phyloP scores from a whole-genome alignment of 2,888 invertebrate genomes.

The Drosophila mimetica region DNA sequence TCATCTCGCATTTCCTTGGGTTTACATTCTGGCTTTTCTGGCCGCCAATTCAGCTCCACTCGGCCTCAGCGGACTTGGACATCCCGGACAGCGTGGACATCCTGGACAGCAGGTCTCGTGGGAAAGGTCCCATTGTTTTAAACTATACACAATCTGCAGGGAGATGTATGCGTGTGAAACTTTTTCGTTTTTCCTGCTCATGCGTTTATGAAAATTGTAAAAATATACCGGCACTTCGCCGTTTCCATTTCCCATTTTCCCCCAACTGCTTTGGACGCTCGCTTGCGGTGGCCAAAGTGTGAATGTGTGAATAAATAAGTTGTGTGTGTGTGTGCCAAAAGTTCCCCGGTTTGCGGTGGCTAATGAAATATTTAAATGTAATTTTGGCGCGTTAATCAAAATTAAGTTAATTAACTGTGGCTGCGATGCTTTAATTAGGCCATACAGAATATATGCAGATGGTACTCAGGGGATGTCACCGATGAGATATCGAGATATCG shows the following conservation, averaged over 20 bases:
- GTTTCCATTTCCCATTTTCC: neutral
- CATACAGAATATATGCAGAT: conserved; percentile 36
- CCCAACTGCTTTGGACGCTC: conserved; percentile 10
- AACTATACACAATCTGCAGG: conserved; percentile 34
- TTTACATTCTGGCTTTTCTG: conserved; percentile 54
- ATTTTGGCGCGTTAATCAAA: conserved; percentile 64
- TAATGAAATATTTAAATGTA: conserved; percentile 76
- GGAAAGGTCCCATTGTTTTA: conserved; percentile 59
- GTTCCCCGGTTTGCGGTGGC: conserved; percentile 48
- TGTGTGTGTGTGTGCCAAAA: conserved; percentile 20
- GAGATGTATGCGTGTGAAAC: conserved; percentile 1
- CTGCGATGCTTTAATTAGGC: conserved; percentile 67
- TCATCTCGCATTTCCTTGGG: conserved; percentile 41
- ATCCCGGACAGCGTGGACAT: conserved; percentile 5
- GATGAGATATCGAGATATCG: neutral
- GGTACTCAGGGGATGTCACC: neutral
- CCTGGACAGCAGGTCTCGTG: conserved; percentile 22
- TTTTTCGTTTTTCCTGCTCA: conserved; percentile 26
- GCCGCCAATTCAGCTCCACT: conserved; percentile 18
- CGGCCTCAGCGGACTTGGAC: conserved; percentile 12
- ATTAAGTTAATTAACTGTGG: conserved; percentile 73
- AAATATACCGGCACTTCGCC: conserved; percentile 36
- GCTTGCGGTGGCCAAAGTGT: conserved; percentile 44
- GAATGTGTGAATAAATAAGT: conserved; percentile 43
- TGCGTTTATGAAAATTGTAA: conserved; percentile 57